Percentiles rank a stretch among this genome's conserved stretches.
Conservation (phyloP, 2,888 invertebrate genomes). For the Drosophila greeni region DNA sequence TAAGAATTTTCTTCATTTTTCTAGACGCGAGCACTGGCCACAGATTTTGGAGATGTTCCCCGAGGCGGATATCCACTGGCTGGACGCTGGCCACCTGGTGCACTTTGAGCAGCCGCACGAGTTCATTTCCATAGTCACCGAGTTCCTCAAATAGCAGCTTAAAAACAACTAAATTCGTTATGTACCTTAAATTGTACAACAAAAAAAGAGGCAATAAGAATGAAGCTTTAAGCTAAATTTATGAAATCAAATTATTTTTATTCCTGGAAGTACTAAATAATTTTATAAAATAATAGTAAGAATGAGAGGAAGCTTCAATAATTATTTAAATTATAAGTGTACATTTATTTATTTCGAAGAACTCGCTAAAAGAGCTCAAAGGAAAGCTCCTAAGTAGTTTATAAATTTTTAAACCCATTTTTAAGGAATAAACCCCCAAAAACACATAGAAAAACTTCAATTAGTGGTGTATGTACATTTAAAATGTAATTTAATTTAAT, state of each 20-base stretch:
- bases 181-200: slow-evolving; percentile 4
- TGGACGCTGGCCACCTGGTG: slow-evolving; percentile 94
- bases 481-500: slow-evolving; percentile 64
- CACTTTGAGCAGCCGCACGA: slow-evolving; percentile 91
- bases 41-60: slow-evolving; percentile 84
- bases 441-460: background rate
- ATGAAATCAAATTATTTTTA: background rate
- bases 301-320: too few relatives aligned
- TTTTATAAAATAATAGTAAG: too few relatives aligned
- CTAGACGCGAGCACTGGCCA: slow-evolving; percentile 80
- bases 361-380: too few relatives aligned
- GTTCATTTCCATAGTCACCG: slow-evolving; percentile 78
- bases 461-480: slow-evolving; percentile 51
- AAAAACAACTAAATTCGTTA: background rate
- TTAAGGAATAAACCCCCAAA: too few relatives aligned
- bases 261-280: background rate
- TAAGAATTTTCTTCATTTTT: slow-evolving; percentile 18
- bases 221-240: slow-evolving; percentile 16
- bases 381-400: too few relatives aligned
- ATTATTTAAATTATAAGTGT: too few relatives aligned
- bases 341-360: too few relatives aligned
- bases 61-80: slow-evolving; percentile 79
- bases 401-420: too few relatives aligned
- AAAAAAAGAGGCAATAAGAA: slow-evolving; percentile 7
- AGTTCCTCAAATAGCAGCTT: slow-evolving; percentile 75